Evolutionary conservation across 2,888 invertebrate species (phyloP).

Genomic region (Drosophila nr. perissopoda): DNA sequence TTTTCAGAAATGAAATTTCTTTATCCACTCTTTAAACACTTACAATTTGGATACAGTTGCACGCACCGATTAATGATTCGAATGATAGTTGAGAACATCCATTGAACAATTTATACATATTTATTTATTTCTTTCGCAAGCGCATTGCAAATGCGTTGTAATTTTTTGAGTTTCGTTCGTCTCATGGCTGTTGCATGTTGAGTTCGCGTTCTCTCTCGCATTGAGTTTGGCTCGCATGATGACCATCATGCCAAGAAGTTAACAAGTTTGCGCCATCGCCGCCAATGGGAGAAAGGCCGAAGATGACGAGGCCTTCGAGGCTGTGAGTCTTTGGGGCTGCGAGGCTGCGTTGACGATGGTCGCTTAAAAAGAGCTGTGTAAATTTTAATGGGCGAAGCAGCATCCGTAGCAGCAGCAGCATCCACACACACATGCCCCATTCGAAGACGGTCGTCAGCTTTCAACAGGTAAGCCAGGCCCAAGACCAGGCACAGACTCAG

Average conservation of each 20-base stretch:
- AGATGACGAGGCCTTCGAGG: conserved; percentile 54
- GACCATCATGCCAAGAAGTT: conserved; percentile 78
- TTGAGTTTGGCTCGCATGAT: conserved; percentile 71
- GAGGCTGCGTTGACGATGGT: conserved; percentile 57
- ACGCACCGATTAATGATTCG: neutral
- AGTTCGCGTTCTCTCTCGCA: conserved; percentile 50
- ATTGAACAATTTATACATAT: neutral
- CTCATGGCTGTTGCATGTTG: conserved; percentile 54
- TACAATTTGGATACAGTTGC: neutral
- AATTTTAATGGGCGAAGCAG: conserved; percentile 76
- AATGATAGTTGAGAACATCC: neutral
- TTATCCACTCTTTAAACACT: neutral
- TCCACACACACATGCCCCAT: conserved; percentile 32
- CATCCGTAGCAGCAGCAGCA: conserved; percentile 56
- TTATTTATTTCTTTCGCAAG: conserved; percentile 12
- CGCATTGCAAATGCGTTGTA: conserved; percentile 47
- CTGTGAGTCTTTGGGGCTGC: conserved; percentile 36
- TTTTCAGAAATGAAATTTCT: neutral
- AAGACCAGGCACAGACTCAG: neutral
- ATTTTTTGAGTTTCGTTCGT: neutral
- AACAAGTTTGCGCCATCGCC: conserved; percentile 77
- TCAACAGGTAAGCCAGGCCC: conserved; percentile 54
- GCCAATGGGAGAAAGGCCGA: conserved; percentile 77
- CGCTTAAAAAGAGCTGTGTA: conserved; percentile 72
- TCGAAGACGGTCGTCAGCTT: conserved; percentile 47